Conservation (phyloP, 2,797 vertebrate genomes). For the Nannoperca australis region DNA sequence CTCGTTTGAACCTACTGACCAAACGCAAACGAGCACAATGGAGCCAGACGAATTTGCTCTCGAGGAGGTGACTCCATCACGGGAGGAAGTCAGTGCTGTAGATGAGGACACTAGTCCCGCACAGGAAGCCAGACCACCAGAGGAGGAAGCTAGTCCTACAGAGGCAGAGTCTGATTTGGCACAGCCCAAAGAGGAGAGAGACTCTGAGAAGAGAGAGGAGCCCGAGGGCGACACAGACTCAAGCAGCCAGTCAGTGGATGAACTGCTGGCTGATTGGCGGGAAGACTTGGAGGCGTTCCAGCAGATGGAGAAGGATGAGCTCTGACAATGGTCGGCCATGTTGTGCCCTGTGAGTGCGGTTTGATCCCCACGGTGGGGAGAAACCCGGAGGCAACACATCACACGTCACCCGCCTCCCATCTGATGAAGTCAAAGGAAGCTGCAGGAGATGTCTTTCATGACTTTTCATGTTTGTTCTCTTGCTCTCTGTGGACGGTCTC, state of each 20-base stretch:
- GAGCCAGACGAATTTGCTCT: constrained; percentile 56
- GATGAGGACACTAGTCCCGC: constrained; percentile 46
- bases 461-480: constrained; percentile 27
- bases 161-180: constrained; percentile 20
- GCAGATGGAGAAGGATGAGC: constrained; percentile 99
- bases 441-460: constrained; percentile 23
- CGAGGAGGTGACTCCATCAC: constrained; percentile 54
- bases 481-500: constrained; percentile 45
- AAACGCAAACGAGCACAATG: constrained; percentile 69
- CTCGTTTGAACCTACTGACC: constrained; percentile 60
- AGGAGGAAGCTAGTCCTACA: constrained; percentile 37
- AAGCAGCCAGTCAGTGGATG: constrained; percentile 89
- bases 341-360: constrained; percentile 52
- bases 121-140: constrained; percentile 41
- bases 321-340: constrained; percentile 86
- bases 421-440: constrained; percentile 39
- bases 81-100: constrained; percentile 49
- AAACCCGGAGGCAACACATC: constrained; percentile 23
- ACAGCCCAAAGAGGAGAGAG: constrained; percentile 52
- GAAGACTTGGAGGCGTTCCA: constrained; percentile 99
- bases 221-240: constrained; percentile 79
- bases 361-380: constrained; percentile 33
- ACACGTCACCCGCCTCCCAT: constrained; percentile 39
- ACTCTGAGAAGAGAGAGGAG: constrained; percentile 81
- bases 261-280: constrained; percentile 96